Percentiles rank a stretch among this genome's conserved stretches.
Evolutionary conservation across 1,140 invertebrate genomes (phyloP).

Genomic region (Pachypeltis micranthus): DNA sequence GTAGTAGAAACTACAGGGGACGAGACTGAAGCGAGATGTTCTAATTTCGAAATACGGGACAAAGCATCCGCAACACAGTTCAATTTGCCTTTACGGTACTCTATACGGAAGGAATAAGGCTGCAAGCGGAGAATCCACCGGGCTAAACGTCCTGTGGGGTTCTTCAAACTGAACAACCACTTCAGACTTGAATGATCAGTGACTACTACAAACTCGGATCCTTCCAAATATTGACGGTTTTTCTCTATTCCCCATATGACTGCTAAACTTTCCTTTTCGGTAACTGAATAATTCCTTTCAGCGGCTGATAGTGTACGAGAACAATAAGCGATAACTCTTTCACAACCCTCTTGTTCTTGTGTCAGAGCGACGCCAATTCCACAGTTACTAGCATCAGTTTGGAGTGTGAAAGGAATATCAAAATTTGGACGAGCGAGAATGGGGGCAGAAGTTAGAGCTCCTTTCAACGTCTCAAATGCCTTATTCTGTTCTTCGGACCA

Average conservation of each 20-base stretch:
- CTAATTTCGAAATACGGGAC: not conserved
- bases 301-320: conserved; percentile 30
- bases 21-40: not conserved
- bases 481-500: conserved; percentile 11
- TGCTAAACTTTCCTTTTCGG: conserved; percentile 37
- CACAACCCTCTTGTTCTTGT: conserved; percentile 25
- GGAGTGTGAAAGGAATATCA: conserved; percentile 25
- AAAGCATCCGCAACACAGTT: too few relatives aligned
- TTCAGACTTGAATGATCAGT: conserved; percentile 37
- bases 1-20: not conserved
- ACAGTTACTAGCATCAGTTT: conserved; percentile 28
- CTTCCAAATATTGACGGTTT: conserved; percentile 30
- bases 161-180: conserved; percentile 36
- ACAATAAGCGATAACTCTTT: conserved; percentile 34
- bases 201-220: conserved; percentile 32
- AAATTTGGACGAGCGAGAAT: conserved; percentile 27
- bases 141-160: conserved; percentile 34
- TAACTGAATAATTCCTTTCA: conserved; percentile 36
- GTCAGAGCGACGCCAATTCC: conserved; percentile 29
- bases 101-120: not conserved
- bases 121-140: conserved; percentile 30
- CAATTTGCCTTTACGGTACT: too few relatives aligned
- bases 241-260: conserved; percentile 34
- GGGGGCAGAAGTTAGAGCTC: conserved; percentile 21
- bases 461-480: conserved; percentile 28